Percentiles rank a stretch among this genome's conserved stretches.
phyloP scores from a whole-genome alignment of 2,113 vertebrate genomes.

The Scolopax mira region DNA sequence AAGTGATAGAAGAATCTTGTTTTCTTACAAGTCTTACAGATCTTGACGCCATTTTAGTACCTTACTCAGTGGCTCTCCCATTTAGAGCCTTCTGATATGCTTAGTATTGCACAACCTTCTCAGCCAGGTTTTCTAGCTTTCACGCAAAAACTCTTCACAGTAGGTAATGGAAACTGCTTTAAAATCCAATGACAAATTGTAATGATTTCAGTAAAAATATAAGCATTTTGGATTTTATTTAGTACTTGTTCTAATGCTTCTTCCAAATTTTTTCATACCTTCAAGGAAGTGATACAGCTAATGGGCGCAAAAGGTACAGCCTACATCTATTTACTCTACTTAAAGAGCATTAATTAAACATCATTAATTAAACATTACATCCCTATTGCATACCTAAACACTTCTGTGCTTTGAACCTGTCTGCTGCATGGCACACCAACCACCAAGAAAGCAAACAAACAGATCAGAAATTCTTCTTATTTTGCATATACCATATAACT shows the following conservation, averaged over 20 bases:
- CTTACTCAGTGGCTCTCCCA: not conserved
- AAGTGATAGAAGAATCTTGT: not conserved
- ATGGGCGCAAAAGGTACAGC: not conserved
- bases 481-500: slow-evolving; percentile 7
- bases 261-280: not conserved
- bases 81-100: not conserved
- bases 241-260: not conserved
- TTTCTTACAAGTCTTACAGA: not conserved
- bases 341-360: slow-evolving; percentile 38
- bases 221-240: not conserved
- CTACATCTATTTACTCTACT: not conserved
- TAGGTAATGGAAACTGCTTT: slow-evolving; percentile 1
- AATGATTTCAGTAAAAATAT: not conserved
- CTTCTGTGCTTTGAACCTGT: not conserved
- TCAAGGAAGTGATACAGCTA: slow-evolving; percentile 21
- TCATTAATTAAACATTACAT: not conserved
- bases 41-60: not conserved
- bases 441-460: not conserved
- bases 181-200: not conserved
- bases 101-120: not conserved
- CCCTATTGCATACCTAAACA: slow-evolving; percentile 1
- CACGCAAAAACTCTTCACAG: not conserved
- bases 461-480: slow-evolving; percentile 40
- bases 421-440: not conserved
- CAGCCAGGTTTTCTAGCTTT: not conserved